Percentiles rank a stretch among this genome's conserved stretches.
Conservation (phyloP, 2,888 invertebrate species). For the Leptinotarsa juncta region DNA sequence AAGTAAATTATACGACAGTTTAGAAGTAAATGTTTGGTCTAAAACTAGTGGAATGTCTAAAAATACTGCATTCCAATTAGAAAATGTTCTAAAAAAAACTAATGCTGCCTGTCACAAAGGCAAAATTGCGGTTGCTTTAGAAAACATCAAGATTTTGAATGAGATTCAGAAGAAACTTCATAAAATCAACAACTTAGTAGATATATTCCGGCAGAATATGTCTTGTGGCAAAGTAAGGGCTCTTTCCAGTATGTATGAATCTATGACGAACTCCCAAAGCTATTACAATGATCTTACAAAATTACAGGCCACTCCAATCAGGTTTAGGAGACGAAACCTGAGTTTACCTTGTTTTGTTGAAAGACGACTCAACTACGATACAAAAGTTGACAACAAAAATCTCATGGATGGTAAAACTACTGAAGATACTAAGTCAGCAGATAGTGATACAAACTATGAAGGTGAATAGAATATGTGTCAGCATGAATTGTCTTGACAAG, state of each 20-base stretch:
- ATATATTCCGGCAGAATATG: conserved; percentile 69
- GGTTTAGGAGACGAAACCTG: conserved; percentile 73
- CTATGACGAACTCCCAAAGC: conserved; percentile 70
- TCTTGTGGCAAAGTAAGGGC: conserved; percentile 78
- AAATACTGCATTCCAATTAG: conserved; percentile 50
- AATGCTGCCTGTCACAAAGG: conserved; percentile 47
- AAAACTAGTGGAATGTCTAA: conserved; percentile 49
- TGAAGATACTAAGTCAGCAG: conserved; percentile 29
- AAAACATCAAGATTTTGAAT: conserved; percentile 73
- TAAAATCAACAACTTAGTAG: conserved; percentile 77
- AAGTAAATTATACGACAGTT: conserved; percentile 57
- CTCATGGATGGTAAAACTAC: conserved; percentile 21
- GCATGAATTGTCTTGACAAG: conserved; percentile 43
- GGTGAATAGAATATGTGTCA: conserved; percentile 46
- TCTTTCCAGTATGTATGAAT: conserved; percentile 78
- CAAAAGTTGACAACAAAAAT: conserved; percentile 36
- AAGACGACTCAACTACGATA: conserved; percentile 51
- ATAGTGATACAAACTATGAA: conserved; percentile 31
- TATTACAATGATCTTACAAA: conserved; percentile 66
- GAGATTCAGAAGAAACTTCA: conserved; percentile 78
- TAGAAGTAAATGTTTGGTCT: conserved; percentile 58
- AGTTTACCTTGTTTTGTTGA: conserved; percentile 65
- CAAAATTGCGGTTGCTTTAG: conserved; percentile 63
- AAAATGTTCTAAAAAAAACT: conserved; percentile 64
- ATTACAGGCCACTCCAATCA: conserved; percentile 68